phyloP scores from a whole-genome alignment of 1,140 invertebrate genomes.

The Adoxophyes honmai region DNA sequence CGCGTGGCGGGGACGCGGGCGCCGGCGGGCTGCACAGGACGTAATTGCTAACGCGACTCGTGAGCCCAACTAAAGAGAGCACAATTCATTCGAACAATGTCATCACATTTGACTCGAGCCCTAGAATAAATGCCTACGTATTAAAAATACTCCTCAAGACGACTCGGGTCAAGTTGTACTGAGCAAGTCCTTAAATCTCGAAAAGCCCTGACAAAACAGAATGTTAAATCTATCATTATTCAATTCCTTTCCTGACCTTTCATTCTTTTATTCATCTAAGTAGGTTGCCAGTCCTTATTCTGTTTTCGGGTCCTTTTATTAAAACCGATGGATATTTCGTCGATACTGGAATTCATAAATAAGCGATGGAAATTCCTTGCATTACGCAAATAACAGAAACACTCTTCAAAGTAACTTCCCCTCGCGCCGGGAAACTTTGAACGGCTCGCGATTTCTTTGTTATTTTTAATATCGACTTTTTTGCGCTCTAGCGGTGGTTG shows the following conservation, averaged over 20 bases:
- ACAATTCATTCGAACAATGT: no score
- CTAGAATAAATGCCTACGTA: no score
- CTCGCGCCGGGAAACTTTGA: conserved; percentile 31
- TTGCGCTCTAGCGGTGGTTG: conserved; percentile 45
- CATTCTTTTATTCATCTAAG: background rate
- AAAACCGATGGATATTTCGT: conserved; percentile 9
- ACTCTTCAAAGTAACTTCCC: conserved; percentile 36
- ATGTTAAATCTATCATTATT: background rate
- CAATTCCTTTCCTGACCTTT: background rate
- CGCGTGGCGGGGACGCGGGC: background rate
- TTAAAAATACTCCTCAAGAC: no score
- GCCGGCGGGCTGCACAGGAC: background rate
- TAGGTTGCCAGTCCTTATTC: background rate
- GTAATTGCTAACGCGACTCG: conserved; percentile 9
- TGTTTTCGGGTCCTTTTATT: conserved; percentile 2
- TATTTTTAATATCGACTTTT: conserved; percentile 61
- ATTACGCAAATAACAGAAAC: conserved; percentile 29
- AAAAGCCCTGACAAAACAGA: background rate
- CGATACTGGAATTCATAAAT: conserved; percentile 15
- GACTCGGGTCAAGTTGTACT: no score
- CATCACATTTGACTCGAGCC: no score
- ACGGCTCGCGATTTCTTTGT: conserved; percentile 41
- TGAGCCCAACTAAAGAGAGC: background rate
- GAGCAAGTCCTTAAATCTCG: no score
- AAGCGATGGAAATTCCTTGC: conserved; percentile 28